Percentiles rank a stretch among this genome's conserved stretches.
phyloP scores from a whole-genome alignment of 2,797 vertebrate species.

The Sardinella longiceps region DNA sequence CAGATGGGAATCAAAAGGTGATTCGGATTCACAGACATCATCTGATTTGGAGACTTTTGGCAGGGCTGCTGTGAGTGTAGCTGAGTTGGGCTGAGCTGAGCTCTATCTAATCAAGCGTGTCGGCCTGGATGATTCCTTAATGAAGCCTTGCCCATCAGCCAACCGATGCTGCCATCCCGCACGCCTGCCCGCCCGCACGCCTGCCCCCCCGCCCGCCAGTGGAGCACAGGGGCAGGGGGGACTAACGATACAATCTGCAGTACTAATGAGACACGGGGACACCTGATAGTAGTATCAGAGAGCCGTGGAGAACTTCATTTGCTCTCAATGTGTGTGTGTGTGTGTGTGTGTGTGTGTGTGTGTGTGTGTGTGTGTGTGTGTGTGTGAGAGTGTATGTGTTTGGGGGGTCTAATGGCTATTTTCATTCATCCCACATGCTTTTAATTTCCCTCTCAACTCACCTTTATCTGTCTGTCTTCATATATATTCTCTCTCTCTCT shows the following conservation, averaged over 20 bases:
- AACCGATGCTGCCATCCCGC: not conserved
- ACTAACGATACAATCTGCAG: constrained; percentile 10
- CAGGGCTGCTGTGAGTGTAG: no score
- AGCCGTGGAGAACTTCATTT: not conserved
- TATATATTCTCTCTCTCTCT: not conserved
- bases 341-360: constrained; percentile 10
- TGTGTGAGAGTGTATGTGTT: not conserved
- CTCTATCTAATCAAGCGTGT: not conserved
- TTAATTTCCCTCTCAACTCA: not conserved
- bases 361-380: not conserved
- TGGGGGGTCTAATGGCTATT: constrained; percentile 10
- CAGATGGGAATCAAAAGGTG: not conserved
- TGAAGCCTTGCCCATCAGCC: not conserved
- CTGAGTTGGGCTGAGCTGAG: no score
- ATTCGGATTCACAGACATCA: not conserved
- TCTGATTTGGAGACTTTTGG: not conserved
- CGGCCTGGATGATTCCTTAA: not conserved
- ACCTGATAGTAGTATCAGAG: not conserved
- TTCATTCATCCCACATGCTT: not conserved
- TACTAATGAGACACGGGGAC: not conserved
- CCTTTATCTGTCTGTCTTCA: not conserved
- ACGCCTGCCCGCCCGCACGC: no score
- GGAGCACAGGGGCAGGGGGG: not conserved
- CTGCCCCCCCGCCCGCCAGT: no score
- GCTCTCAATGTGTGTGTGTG: not conserved